A percentile compares a stretch with the other conserved stretches of the same genome.
Conservation (phyloP, 2,888 invertebrate species). For the Rhamnusium bicolor region DNA sequence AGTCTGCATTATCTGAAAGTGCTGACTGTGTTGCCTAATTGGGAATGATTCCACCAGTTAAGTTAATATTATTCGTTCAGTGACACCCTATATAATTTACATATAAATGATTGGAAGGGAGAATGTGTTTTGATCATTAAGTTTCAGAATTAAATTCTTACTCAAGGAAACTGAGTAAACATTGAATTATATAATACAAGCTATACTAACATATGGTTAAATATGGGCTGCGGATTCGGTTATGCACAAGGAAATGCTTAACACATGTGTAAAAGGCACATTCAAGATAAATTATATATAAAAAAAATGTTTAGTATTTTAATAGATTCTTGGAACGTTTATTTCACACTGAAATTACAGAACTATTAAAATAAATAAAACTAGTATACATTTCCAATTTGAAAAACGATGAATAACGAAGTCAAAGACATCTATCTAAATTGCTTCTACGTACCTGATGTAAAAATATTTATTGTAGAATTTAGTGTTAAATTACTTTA, state of each 20-base stretch:
- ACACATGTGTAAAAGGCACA: constrained; percentile 5
- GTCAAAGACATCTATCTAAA: no score
- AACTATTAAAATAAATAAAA: constrained; percentile 11
- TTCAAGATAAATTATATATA: background rate
- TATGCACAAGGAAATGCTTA: background rate
- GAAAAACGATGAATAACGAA: background rate
- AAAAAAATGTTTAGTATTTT: constrained; percentile 2
- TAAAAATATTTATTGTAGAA: no score
- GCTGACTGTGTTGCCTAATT: no score
- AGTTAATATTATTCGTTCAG: background rate
- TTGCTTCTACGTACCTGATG: no score
- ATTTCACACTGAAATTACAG: background rate
- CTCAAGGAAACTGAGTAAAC: constrained; percentile 6
- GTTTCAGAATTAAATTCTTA: background rate
- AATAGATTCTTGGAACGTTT: background rate
- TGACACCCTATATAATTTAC: constrained; percentile 20
- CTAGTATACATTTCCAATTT: background rate
- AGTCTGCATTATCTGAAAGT: no score
- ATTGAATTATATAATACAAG: constrained; percentile 18
- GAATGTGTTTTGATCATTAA: constrained; percentile 17
- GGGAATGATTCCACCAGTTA: no score
- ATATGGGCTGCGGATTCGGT: constrained; percentile 11
- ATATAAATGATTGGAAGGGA: background rate
- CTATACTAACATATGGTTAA: constrained; percentile 3
- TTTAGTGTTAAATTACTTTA: no score